Conservation (phyloP, 2,113 vertebrate species). For the Chaenogobius annularis region DNA sequence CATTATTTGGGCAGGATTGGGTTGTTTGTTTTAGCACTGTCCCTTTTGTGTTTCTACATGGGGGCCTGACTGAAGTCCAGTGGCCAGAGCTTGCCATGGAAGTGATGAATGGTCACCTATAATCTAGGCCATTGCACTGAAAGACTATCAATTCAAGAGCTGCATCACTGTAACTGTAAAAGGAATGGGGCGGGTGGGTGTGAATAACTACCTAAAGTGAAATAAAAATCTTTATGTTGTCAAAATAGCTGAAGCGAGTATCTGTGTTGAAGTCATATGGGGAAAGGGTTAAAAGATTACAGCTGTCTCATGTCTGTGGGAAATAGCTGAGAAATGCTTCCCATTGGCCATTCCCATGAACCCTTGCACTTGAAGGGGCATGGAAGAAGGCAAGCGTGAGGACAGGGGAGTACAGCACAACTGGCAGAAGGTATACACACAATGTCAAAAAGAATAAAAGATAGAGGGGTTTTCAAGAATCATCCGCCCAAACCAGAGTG, state of each 20-base stretch:
- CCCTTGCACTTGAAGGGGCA: conserved; percentile 83
- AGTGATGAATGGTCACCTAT: conserved; percentile 79
- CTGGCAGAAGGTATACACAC: conserved; percentile 60
- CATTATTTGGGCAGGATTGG: conserved; percentile 54
- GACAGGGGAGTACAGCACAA: conserved; percentile 76
- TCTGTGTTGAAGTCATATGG: conserved; percentile 48
- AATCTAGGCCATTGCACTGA: conserved; percentile 81
- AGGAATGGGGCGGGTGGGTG: conserved; percentile 43
- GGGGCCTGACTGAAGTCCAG: conserved; percentile 72
- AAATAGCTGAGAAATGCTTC: conserved; percentile 89
- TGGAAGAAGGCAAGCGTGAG: conserved; percentile 77
- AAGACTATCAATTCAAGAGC: conserved; percentile 83
- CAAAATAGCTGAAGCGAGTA: conserved; percentile 44
- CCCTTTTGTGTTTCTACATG: conserved; percentile 67
- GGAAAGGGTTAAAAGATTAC: conserved; percentile 86
- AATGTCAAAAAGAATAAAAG: conserved; percentile 35
- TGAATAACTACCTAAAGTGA: conserved; percentile 43
- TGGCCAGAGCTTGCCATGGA: conserved; percentile 71
- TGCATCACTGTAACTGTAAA: conserved; percentile 54
- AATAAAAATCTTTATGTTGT: conserved; percentile 58
- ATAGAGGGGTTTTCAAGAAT: conserved; percentile 11
- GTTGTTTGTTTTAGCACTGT: conserved; percentile 78
- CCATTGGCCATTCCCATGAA: conserved; percentile 95
- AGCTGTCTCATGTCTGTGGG: conserved; percentile 95
- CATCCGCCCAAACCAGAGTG: not conserved